Conservation (phyloP, 2,888 invertebrate species). For the Masnerella sp. region DNA sequence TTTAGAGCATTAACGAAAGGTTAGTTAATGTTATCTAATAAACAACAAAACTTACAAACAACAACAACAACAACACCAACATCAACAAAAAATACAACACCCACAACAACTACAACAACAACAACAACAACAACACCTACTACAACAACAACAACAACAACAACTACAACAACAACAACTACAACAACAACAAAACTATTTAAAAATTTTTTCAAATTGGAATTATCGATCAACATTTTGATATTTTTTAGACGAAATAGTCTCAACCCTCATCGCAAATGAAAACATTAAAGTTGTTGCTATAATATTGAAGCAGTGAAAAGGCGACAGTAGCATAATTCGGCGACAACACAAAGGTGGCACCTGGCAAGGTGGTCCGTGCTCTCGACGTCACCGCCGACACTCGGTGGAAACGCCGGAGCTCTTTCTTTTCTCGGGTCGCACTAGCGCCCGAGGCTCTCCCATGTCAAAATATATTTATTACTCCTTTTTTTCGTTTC, state of each 20-base stretch:
- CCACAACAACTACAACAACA: no score
- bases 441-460: constrained; percentile 65
- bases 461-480: constrained; percentile 78
- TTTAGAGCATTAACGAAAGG: no score
- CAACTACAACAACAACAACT: no score
- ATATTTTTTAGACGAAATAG: constrained; percentile 35
- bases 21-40: no score
- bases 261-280: constrained; percentile 63
- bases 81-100: no score
- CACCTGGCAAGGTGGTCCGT: constrained; percentile 59
- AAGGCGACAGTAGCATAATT: constrained; percentile 70
- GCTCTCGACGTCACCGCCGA: constrained; percentile 60
- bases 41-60: no score
- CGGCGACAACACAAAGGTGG: constrained; percentile 67
- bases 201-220: no score
- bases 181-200: no score
- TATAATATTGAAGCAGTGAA: constrained; percentile 73
- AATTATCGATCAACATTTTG: no score
- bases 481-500: constrained; percentile 68
- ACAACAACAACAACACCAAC: no score
- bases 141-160: no score
- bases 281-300: constrained; percentile 74
- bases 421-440: constrained; percentile 45
- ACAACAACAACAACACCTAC: no score
- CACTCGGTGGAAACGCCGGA: constrained; percentile 48